Evolutionary conservation across 1,140 invertebrate genomes (phyloP).

Genomic region (Apis mellifera): Amel_HAv3.1 CM009934.2:8334501-8335000

Average conservation of each 20-base stretch:
- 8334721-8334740: conserved; percentile 30
- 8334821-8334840: conserved; percentile 51
- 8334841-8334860: conserved; percentile 62
- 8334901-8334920: conserved; percentile 59
- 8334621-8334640: neutral
- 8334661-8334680: neutral
- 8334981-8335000: neutral
- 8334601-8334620: neutral
- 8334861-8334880: conserved; percentile 57
- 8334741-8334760: conserved; percentile 36
- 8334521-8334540: no score
- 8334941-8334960: conserved; percentile 36
- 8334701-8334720: no score
- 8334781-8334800: conserved; percentile 39
- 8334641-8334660: neutral
- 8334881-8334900: conserved; percentile 56
- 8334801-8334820: conserved; percentile 46
- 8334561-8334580: no score
- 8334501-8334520: no score
- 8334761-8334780: conserved; percentile 35
- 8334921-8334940: conserved; percentile 60
- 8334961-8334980: no score
- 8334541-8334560: no score
- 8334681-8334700: neutral
- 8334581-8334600: neutral